A percentile compares a stretch with the other conserved stretches of the same genome.
These are phyloP conservation scores for Dorcus parallelipipedus DNA, from an alignment of 2,888 invertebrate species.

Conservation along the genomic window DNA sequence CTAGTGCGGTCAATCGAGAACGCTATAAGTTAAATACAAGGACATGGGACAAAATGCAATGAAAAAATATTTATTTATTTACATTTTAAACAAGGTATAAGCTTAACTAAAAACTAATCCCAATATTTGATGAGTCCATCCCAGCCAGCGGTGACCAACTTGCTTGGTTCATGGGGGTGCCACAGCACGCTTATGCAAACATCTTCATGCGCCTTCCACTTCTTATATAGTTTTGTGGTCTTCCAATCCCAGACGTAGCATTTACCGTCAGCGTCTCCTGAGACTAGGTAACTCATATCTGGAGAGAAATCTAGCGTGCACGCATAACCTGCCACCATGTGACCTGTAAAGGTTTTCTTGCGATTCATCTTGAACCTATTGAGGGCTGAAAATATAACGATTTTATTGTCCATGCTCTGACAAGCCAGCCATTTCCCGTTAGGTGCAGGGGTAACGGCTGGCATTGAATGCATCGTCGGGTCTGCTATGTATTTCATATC, in stretches of 20 bases:
- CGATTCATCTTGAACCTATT: constrained; percentile 97
- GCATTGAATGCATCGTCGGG: constrained; percentile 99
- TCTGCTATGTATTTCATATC: constrained; percentile 99
- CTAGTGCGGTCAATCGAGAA: no score
- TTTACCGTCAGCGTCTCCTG: constrained; percentile 98
- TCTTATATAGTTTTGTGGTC: constrained; percentile 95
- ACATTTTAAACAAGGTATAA: no score
- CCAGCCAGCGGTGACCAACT: constrained; percentile 98
- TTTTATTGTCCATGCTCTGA: constrained; percentile 99
- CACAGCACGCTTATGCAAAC: constrained; percentile 93
- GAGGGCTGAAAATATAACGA: constrained; percentile 94
- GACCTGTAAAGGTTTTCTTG: constrained; percentile 96
- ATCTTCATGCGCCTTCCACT: constrained; percentile 99
- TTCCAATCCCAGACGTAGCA: constrained; percentile 99
- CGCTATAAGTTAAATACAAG: no score
- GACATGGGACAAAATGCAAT: no score
- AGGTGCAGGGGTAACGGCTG: constrained; percentile 90
- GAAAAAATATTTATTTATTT: no score
- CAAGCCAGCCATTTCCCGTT: constrained; percentile 99
- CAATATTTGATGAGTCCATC: constrained; percentile 98
- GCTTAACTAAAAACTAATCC: constrained; percentile 64
- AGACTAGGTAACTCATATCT: constrained; percentile 97
- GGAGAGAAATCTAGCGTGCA: constrained; percentile 97
- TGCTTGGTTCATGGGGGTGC: constrained; percentile 99
- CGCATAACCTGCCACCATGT: constrained; percentile 99